Percentiles rank a stretch among this genome's conserved stretches.
These are phyloP conservation scores for Chelmon rostratus DNA, from an alignment of 2,797 vertebrate genomes.

Conservation along the genomic window DNA sequence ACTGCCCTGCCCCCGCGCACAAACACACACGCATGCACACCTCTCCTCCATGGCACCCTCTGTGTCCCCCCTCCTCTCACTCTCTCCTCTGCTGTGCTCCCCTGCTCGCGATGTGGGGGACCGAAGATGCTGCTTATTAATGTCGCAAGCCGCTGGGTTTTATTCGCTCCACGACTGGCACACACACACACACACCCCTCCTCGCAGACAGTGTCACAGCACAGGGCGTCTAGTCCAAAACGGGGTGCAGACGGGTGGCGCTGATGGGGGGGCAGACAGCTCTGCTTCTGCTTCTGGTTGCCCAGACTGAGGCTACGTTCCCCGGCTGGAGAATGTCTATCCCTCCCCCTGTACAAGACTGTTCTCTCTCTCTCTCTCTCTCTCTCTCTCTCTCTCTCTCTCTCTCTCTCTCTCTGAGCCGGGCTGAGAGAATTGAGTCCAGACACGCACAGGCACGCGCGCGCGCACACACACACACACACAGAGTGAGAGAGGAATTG, in stretches of 20 bases:
- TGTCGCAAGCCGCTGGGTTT: constrained; percentile 42
- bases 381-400: constrained; percentile 22
- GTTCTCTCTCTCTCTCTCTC: constrained; percentile 33
- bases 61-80: not conserved
- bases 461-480: constrained; percentile 17
- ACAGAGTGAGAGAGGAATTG: constrained; percentile 24
- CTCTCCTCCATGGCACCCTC: constrained; percentile 75
- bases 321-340: constrained; percentile 65
- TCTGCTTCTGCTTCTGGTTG: constrained; percentile 63
- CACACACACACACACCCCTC: constrained; percentile 21
- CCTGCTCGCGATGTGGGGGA: constrained; percentile 14
- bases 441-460: not conserved
- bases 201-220: constrained; percentile 54
- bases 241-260: constrained; percentile 56
- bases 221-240: constrained; percentile 61
- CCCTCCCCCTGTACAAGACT: constrained; percentile 54
- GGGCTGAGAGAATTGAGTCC: constrained; percentile 45
- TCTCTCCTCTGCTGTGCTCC: constrained; percentile 28
- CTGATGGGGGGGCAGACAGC: constrained; percentile 59
- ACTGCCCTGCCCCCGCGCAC: constrained; percentile 72
- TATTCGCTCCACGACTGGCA: constrained; percentile 38
- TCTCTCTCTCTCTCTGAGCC: constrained; percentile 31
- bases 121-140: constrained; percentile 18
- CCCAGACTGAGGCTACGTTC: constrained; percentile 69
- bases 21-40: constrained; percentile 52